These are phyloP conservation scores for Hipposideros larvatus DNA, from an alignment of 2,797 vertebrate species.

Conservation along the genomic window DNA sequence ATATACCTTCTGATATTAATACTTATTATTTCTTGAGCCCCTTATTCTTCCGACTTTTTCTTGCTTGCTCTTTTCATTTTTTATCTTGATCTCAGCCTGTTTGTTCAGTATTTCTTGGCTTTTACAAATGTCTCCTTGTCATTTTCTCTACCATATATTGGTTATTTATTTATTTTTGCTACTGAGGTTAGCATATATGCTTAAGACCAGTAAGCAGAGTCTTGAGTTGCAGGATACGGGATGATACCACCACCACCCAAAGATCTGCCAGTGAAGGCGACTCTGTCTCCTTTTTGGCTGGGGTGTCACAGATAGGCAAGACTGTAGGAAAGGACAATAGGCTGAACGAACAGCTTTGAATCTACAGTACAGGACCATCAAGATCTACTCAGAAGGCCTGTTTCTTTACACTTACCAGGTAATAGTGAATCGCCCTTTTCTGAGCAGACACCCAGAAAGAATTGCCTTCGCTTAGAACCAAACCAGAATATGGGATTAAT, in stretches of 20 bases:
- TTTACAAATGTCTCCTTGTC: conserved; percentile 43
- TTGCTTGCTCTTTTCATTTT: conserved; percentile 37
- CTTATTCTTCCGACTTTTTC: neutral
- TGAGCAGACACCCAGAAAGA: conserved; percentile 1
- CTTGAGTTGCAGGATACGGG: neutral
- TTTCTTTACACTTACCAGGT: conserved; percentile 27
- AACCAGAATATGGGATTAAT: neutral
- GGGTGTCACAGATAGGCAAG: neutral
- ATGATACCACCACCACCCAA: neutral
- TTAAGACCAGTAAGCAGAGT: conserved; percentile 21
- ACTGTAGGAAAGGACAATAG: neutral
- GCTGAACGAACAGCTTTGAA: neutral
- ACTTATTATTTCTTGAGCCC: neutral
- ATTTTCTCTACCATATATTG: neutral
- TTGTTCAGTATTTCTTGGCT: conserved; percentile 14
- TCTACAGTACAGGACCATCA: neutral
- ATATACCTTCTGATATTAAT: neutral
- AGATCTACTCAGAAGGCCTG: neutral
- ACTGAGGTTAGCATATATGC: conserved; percentile 4
- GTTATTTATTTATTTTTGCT: neutral
- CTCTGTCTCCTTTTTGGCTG: neutral
- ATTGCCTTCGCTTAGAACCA: conserved; percentile 19
- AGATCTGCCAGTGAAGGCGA: neutral
- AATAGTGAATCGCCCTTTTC: conserved; percentile 15
- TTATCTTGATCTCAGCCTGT: conserved; percentile 17